Percentiles rank a stretch among this genome's conserved stretches.
Evolutionary conservation across 2,888 invertebrate species (phyloP).

Genomic region (Oegoconia quadripuncta): DNA sequence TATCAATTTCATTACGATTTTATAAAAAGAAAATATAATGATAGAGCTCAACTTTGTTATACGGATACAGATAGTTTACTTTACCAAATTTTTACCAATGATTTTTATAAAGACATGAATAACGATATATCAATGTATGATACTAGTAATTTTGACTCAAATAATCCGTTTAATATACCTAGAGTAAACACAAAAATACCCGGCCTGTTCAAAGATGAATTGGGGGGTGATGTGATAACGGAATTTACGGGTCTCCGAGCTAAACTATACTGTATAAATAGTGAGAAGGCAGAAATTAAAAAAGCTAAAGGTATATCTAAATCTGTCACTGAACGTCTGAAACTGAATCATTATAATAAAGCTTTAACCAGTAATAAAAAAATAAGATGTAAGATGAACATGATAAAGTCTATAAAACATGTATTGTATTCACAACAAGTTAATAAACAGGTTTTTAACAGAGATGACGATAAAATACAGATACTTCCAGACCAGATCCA

Average conservation of each 20-base stretch:
- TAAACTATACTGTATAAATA: slow-evolving; percentile 15
- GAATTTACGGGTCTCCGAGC: slow-evolving; percentile 17
- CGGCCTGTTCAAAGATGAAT: slow-evolving; percentile 16
- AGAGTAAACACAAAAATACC: slow-evolving; percentile 12
- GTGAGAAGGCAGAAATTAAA: not conserved
- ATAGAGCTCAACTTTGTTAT: slow-evolving; percentile 11
- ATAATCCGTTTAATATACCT: slow-evolving; percentile 11
- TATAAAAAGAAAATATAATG: slow-evolving; percentile 7
- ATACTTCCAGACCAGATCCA: slow-evolving; percentile 9
- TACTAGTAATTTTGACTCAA: slow-evolving; percentile 13
- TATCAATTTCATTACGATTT: slow-evolving; percentile 15
- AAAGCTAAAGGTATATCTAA: slow-evolving; percentile 12
- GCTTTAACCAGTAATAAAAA: not conserved
- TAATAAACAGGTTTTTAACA: slow-evolving; percentile 9
- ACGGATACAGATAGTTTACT: slow-evolving; percentile 19
- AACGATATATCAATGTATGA: slow-evolving; percentile 14
- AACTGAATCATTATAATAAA: not conserved
- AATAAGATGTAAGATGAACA: slow-evolving; percentile 5
- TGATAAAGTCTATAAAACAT: slow-evolving; percentile 8
- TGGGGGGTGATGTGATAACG: slow-evolving; percentile 14
- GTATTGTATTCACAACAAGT: slow-evolving; percentile 6
- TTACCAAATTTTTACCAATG: slow-evolving; percentile 11
- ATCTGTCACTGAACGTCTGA: slow-evolving; percentile 1
- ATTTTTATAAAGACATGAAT: slow-evolving; percentile 16
- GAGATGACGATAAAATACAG: slow-evolving; percentile 16